Evolutionary conservation across 2,797 vertebrate genomes (phyloP).

Genomic region (Hydrolagus colliei): DNA sequence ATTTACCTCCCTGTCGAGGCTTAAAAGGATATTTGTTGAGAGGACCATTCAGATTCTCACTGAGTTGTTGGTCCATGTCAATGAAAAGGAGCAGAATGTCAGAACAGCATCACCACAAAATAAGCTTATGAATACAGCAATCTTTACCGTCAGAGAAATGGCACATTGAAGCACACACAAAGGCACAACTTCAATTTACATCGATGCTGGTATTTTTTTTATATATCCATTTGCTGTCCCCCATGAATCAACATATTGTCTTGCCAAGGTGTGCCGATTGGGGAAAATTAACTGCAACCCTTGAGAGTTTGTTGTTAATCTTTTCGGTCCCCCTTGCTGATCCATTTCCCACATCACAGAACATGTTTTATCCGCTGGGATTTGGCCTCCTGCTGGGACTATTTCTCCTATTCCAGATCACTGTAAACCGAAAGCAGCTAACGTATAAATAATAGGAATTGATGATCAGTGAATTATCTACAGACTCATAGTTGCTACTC

Average conservation of each 20-base stretch:
- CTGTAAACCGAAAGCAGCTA: background rate
- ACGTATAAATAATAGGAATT: background rate
- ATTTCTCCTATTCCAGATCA: background rate
- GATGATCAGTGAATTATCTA: background rate
- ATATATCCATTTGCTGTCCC: background rate
- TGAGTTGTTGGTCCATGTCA: background rate
- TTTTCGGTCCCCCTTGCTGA: background rate
- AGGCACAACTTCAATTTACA: background rate
- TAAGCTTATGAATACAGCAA: background rate
- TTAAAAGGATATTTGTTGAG: no score
- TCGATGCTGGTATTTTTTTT: background rate
- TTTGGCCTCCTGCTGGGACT: background rate
- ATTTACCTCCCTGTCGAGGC: no score
- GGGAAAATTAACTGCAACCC: background rate
- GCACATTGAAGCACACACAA: background rate
- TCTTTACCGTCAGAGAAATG: background rate
- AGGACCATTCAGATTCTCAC: no score
- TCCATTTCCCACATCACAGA: slow-evolving; percentile 9
- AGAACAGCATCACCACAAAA: background rate
- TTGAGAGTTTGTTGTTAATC: background rate
- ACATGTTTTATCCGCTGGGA: background rate
- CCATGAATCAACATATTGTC: background rate
- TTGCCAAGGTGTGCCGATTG: background rate
- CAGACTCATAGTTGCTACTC: background rate
- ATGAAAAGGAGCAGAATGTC: background rate